Percentiles rank a stretch among this genome's conserved stretches.
Conservation (phyloP, 1,140 invertebrate genomes). For the Zophobas atratus region DNA sequence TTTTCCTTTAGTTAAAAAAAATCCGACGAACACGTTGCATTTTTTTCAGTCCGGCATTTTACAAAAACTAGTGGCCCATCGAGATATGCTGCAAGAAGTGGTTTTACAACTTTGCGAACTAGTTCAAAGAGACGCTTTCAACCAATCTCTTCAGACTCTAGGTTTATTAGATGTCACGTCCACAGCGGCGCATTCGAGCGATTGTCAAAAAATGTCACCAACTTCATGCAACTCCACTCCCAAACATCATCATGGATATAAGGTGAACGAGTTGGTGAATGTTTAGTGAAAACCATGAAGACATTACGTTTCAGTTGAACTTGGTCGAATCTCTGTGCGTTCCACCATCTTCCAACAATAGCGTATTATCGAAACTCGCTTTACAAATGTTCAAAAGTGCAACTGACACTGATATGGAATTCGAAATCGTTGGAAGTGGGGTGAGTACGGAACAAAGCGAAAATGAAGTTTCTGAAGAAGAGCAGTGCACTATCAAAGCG, state of each 20-base stretch:
- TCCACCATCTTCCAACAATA: conserved; percentile 72
- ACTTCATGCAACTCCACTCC: conserved; percentile 49
- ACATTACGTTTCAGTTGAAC: conserved; percentile 71
- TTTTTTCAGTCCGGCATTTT: conserved; percentile 71
- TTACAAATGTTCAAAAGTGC: conserved; percentile 71
- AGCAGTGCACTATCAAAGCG: conserved; percentile 69
- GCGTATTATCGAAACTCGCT: conserved; percentile 72
- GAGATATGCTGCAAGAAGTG: conserved; percentile 67
- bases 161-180: conserved; percentile 68
- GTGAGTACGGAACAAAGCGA: conserved; percentile 32
- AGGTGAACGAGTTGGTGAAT: conserved; percentile 46
- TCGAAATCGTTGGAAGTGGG: conserved; percentile 71
- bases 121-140: conserved; percentile 76
- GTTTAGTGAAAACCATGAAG: not conserved
- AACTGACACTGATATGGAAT: conserved; percentile 76
- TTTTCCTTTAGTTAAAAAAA: conserved; percentile 2
- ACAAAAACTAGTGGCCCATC: conserved; percentile 71
- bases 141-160: conserved; percentile 71
- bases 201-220: conserved; percentile 47
- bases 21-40: not conserved
- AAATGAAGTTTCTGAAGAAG: conserved; percentile 48
- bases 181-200: conserved; percentile 43
- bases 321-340: conserved; percentile 76
- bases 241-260: conserved; percentile 55
- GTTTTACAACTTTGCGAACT: conserved; percentile 71